Evolutionary conservation across 2,888 invertebrate species (phyloP).

Genomic region (Chloroclysta siterata): DNA sequence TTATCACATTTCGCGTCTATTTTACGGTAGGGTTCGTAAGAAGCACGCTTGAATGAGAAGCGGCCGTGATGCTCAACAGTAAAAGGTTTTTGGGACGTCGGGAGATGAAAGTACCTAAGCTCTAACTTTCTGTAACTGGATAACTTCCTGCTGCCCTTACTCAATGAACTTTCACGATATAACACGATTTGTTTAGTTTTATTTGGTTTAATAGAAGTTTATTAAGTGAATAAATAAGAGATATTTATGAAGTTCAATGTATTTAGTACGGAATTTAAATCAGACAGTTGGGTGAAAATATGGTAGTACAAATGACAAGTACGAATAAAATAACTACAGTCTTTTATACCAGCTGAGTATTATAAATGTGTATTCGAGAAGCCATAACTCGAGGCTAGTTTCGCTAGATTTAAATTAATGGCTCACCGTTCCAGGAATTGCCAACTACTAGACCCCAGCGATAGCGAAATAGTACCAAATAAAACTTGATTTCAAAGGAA

Average conservation of each 20-base stretch:
- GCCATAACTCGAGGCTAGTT: conserved; percentile 59
- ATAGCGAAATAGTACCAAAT: conserved; percentile 48
- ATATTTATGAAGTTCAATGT: background rate
- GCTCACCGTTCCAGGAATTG: conserved; percentile 55
- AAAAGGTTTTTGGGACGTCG: conserved; percentile 71
- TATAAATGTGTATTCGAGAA: conserved; percentile 41
- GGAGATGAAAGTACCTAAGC: conserved; percentile 79
- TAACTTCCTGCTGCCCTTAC: conserved; percentile 73
- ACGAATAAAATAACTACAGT: conserved; percentile 38
- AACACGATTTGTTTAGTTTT: conserved; percentile 51
- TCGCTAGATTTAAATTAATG: conserved; percentile 62
- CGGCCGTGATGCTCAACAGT: conserved; percentile 69
- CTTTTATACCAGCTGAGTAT: conserved; percentile 27
- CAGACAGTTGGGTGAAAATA: background rate
- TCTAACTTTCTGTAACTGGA: conserved; percentile 78
- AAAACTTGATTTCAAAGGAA: conserved; percentile 48
- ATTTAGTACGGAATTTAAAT: background rate
- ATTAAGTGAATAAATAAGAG: conserved; percentile 4
- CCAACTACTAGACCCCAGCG: conserved; percentile 47
- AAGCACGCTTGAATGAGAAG: conserved; percentile 68
- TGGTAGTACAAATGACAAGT: conserved; percentile 1
- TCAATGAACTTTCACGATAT: conserved; percentile 72
- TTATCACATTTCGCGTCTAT: conserved; percentile 85
- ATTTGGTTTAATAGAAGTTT: conserved; percentile 10
- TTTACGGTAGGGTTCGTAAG: conserved; percentile 80